Conservation (phyloP, 2,797 vertebrate genomes). For the Phrynocephalus vlangalii region DNA sequence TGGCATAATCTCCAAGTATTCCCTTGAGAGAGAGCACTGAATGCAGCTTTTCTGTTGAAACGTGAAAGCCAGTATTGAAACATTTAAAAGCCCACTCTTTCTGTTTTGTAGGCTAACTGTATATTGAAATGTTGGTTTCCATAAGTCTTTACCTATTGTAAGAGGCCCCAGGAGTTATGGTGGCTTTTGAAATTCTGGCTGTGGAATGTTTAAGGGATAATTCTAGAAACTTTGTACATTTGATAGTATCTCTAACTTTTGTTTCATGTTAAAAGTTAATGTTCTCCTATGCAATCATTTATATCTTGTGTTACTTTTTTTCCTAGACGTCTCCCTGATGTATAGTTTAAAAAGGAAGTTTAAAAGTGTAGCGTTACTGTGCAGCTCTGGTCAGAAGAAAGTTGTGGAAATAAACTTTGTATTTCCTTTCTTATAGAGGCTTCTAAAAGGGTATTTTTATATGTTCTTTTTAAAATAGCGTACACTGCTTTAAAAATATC, state of each 20-base stretch:
- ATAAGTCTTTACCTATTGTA: conserved; percentile 66
- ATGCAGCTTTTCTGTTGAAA: conserved; percentile 63
- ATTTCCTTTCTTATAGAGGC: conserved; percentile 86
- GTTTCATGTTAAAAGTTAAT: conserved; percentile 82
- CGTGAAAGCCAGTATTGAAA: conserved; percentile 71
- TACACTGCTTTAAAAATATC: conserved; percentile 82
- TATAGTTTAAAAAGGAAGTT: conserved; percentile 81
- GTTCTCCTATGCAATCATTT: conserved; percentile 86
- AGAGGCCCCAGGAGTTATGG: conserved; percentile 66
- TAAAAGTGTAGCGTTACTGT: conserved; percentile 82
- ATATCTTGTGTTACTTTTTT: conserved; percentile 84
- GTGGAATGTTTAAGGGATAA: conserved; percentile 74
- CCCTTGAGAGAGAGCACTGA: conserved; percentile 69
- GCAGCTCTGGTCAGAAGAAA: conserved; percentile 82
- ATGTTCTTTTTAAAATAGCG: conserved; percentile 84
- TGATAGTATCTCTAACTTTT: conserved; percentile 78
- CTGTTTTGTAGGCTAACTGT: conserved; percentile 45
- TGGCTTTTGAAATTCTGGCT: conserved; percentile 67
- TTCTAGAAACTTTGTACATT: conserved; percentile 79
- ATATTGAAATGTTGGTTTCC: conserved; percentile 55
- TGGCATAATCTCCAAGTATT: conserved; percentile 71
- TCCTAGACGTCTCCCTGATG: conserved; percentile 82
- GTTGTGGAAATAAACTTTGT: conserved; percentile 85
- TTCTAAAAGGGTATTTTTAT: conserved; percentile 87
- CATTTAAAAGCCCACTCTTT: conserved; percentile 58